Evolutionary conservation across 2,888 invertebrate species (phyloP), one percentile per base, ranked within the genome.

Genomic region (Rugalucina vietnamica): DNA sequence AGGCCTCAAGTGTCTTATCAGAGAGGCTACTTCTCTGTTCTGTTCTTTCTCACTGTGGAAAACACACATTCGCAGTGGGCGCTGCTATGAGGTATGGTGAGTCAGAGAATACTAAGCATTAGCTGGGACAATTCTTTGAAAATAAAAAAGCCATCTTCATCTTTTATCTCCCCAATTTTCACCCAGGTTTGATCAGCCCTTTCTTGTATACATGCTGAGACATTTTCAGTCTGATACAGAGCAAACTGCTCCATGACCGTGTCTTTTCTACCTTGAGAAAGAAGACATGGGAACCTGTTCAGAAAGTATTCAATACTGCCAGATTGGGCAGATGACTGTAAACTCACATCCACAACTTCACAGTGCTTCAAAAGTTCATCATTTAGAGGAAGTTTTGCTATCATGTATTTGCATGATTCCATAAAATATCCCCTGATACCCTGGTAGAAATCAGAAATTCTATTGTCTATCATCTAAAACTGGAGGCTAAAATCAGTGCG

Each of bases 61-160:
- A 90, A 90, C 0, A 89, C 83, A 14, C 86, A 18, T 37, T 88
- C 89, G 80, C 90, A 87, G 39, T 85, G 86, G 14, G 88, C 84
- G 84, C 82, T 85, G 60, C 80, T 79, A 78, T 89, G 89, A 36
- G 86, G 89, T 1, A 89, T 87, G 14, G 86, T 89, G n/a, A n/a
- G n/a, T n/a, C n/a, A n/a, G 57, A 90, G 29, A 57, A 86, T 85
- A n/a, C 73, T 72, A 36, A 77, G 32, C 88, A 89, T 88, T 0
- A 88, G 79, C 1, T 39, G 27, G 8, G 83, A 21, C 21, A 89
- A 39, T 5, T 83, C 50, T 27, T 32, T 29, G 39, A 83, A 90
- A 43, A 72, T 24, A 39, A 5, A 0, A n/a, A 37, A 71, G 8
- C 60, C 82, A 27, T 79, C 76, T n/a, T 82, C 87, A 81, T 79